These are phyloP conservation scores for Pollenia griseotomentosa DNA, from an alignment of 2,888 invertebrate genomes.

Conservation along the genomic window DNA sequence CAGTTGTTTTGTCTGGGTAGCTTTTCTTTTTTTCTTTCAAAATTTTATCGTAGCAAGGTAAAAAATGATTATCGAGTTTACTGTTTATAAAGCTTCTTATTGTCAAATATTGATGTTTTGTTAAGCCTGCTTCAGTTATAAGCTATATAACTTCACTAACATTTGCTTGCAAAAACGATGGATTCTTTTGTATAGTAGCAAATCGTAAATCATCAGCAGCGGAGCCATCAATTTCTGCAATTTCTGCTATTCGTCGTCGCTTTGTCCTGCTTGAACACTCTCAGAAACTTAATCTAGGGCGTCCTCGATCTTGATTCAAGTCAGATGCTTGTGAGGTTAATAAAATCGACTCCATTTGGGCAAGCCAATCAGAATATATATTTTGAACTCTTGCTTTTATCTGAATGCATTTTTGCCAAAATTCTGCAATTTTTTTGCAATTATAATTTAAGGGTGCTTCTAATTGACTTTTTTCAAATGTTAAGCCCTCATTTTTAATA, in stretches of 20 bases:
- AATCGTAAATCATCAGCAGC: slow-evolving; percentile 48
- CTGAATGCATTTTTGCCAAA: slow-evolving; percentile 7
- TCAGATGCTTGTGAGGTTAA: no score
- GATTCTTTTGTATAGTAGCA: slow-evolving; percentile 15
- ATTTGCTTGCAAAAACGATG: slow-evolving; percentile 25
- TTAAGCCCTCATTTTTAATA: no score
- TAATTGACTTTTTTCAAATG: no score
- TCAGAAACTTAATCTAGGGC: neutral
- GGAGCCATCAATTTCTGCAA: slow-evolving; percentile 28
- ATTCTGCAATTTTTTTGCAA: slow-evolving; percentile 12
- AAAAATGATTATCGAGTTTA: slow-evolving; percentile 5
- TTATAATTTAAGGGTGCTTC: neutral
- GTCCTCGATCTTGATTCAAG: no score
- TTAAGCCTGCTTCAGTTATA: slow-evolving; percentile 25
- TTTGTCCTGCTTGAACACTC: slow-evolving; percentile 39
- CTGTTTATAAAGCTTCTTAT: no score
- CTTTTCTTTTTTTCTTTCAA: slow-evolving; percentile 62
- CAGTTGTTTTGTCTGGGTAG: slow-evolving; percentile 59
- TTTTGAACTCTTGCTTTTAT: neutral
- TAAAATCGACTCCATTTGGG: neutral
- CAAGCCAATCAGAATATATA: slow-evolving; percentile 14
- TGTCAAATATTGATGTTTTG: slow-evolving; percentile 48
- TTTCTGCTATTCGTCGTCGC: slow-evolving; percentile 19
- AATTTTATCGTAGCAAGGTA: neutral
- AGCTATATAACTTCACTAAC: slow-evolving; percentile 36